Conservation (phyloP, 1,140 invertebrate genomes). For the Leptopilina boulardi region DNA sequence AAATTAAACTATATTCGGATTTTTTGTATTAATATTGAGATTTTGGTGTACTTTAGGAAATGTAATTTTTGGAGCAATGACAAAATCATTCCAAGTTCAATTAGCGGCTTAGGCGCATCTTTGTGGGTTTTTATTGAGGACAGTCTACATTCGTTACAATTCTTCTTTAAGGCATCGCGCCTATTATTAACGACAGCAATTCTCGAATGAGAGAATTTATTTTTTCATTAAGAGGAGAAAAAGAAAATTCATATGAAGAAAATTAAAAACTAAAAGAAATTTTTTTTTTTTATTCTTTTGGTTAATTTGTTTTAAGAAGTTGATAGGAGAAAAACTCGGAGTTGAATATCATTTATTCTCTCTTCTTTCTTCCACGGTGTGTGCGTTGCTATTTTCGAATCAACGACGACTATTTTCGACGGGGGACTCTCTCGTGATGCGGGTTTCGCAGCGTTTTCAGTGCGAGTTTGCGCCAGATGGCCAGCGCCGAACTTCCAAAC, state of each 20-base stretch:
- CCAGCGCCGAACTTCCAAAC: slow-evolving; percentile 51
- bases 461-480: slow-evolving; percentile 68
- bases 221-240: not conserved
- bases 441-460: slow-evolving; percentile 68
- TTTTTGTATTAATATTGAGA: too few relatives aligned
- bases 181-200: slow-evolving; percentile 20
- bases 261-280: not conserved
- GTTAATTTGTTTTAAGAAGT: slow-evolving; percentile 44
- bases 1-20: too few relatives aligned
- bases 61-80: slow-evolving; percentile 8
- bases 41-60: not conserved
- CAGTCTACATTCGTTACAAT: slow-evolving; percentile 52
- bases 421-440: slow-evolving; percentile 70
- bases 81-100: not conserved
- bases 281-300: not conserved
- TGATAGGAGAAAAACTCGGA: slow-evolving; percentile 8
- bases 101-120: slow-evolving; percentile 27
- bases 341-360: slow-evolving; percentile 51
- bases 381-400: slow-evolving; percentile 71
- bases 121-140: slow-evolving; percentile 57
- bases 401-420: slow-evolving; percentile 72
- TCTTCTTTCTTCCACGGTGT: slow-evolving; percentile 65
- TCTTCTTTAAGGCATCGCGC: slow-evolving; percentile 39
- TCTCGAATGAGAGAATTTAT: not conserved
- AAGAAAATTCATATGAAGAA: not conserved